Base-by-base conservation (phyloP, 2,113 vertebrate species). In the Carassius carassius region DNA sequence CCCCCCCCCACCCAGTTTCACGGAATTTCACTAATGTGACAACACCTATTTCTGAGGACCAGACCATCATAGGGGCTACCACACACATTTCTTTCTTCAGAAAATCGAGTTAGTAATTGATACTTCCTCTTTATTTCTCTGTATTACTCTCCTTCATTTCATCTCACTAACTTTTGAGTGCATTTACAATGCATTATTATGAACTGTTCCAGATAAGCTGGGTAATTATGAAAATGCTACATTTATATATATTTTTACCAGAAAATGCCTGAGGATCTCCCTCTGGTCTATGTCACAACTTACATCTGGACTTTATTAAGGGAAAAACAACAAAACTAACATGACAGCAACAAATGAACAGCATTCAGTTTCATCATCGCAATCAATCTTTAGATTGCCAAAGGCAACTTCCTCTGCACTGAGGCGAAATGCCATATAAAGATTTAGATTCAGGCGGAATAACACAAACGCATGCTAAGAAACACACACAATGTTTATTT, bases 381-480 rank as follows among this genome's bases (percentile, higher is more conserved):
- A 86, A 78, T 37, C 11, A 12, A 12, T 21, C 51, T 62, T 21
- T 6, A 14, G 51, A 47, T 65, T 25, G 58, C 78, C 58, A 65
- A 44, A 17, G 78, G 78, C 78, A 79, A 79, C 78, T 63, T 65
- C 37, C 58, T 37, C n/a, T 62, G 77, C n/a, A 62, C 54, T 41
- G n/a, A 49, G n/a, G 65, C 82, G 23, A 37, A 84, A 77, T 74
- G 12, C 41, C 60, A 77, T 76, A 69, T 78, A 47, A 14, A 79
- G 25, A 58, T 72, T 72, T 74, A 74, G 17, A 62, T 62, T 58
- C 56, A 75, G 54, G 41, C 23, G 16, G 29, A 75, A 29, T 41
- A 41, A 67, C 19, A 76, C 75, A 87, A 79, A 85, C 86, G 81
- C 75, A 83, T 72, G 85, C 75, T 90, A 41, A 35, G 62, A 69